These are phyloP conservation scores for Stomorhina lunata DNA, from an alignment of 2,888 invertebrate species.

Conservation along the genomic window DNA sequence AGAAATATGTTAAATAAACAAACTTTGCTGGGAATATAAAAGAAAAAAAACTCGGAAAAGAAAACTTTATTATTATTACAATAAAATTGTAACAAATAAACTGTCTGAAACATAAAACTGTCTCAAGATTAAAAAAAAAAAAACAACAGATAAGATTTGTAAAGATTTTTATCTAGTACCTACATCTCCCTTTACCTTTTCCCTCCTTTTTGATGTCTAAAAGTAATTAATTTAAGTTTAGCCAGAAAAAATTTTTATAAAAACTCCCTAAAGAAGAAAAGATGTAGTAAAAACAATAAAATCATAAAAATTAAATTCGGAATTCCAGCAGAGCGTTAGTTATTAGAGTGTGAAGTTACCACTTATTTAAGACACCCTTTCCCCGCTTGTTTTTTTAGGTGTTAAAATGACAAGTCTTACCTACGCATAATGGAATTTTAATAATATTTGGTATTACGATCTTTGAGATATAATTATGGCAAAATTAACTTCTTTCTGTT, in stretches of 20 bases:
- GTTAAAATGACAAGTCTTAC: not conserved
- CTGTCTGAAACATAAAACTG: constrained; percentile 15
- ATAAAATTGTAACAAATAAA: constrained; percentile 38
- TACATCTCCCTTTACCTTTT: not conserved
- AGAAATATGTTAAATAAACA: constrained; percentile 6
- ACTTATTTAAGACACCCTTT: constrained; percentile 1
- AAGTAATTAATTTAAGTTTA: constrained; percentile 42
- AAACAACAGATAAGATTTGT: constrained; percentile 20
- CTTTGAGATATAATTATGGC: not conserved
- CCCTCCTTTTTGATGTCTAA: not conserved
- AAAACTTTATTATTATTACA: not conserved
- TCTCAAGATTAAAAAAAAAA: constrained; percentile 43
- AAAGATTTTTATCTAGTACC: constrained; percentile 8
- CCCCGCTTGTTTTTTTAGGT: no score
- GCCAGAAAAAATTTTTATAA: not conserved
- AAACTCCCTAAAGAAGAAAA: not conserved
- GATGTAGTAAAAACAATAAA: not conserved
- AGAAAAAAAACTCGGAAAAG: no score
- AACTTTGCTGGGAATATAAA: constrained; percentile 33
- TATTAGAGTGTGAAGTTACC: constrained; percentile 54
- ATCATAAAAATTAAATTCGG: constrained; percentile 18
- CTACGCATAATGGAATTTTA: not conserved
- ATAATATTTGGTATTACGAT: constrained; percentile 6
- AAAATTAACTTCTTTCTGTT: constrained; percentile 1
- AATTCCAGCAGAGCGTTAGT: constrained; percentile 5